Base-by-base conservation (phyloP, 2,888 invertebrate species). In the Lissonota sp. region DNA sequence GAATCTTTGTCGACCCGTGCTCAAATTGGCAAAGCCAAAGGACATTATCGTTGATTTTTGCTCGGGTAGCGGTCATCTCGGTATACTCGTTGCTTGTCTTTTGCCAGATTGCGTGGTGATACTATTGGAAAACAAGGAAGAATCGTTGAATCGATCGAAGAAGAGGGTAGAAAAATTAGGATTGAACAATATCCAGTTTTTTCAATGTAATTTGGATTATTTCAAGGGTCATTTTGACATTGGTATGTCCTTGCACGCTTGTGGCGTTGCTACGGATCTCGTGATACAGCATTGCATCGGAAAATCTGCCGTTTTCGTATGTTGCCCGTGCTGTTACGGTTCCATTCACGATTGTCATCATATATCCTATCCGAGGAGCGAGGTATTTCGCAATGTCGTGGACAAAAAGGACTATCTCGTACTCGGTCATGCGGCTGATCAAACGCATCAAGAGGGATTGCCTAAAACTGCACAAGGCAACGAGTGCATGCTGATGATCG, bases 251-350 rank as follows among this genome's bases (percentile, higher is more conserved):
- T 93, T 99, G 44, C 99, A 99, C 93, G 99, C 98, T 3, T 99
- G 99, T 93, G 99, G 99, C 0, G 96, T 97, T 8, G 98, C 98
- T 0, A 98, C 98, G 1, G 99, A 99, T 93, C 94, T 99, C 80
- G 98, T 99, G 0, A 93, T 99, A 66, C 95, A 96, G 86, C 96
- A 96, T 89, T 99, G 99, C 91, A 94, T 97, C 10, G 93, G 94
- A 62, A 95, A 94, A 10, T 94, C 94, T 75, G 98, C 98, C 0
- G 95, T 96, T 83, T 98, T 99, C 93, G 96, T 98, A 0, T 94
- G 97, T 70, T 98, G 98, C 88, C 99, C 99, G 0, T 99, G 99
- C 91, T 99, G 99, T 91, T 99, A 99, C 93, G 99, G 99, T 0
- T 96, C 96, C 2, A 94, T 99, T 10, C 96, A 96, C 92, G 94